These are phyloP conservation scores for Drosophila equinoxialis DNA, from an alignment of 1,140 invertebrate species.

Conservation along the genomic window DNA sequence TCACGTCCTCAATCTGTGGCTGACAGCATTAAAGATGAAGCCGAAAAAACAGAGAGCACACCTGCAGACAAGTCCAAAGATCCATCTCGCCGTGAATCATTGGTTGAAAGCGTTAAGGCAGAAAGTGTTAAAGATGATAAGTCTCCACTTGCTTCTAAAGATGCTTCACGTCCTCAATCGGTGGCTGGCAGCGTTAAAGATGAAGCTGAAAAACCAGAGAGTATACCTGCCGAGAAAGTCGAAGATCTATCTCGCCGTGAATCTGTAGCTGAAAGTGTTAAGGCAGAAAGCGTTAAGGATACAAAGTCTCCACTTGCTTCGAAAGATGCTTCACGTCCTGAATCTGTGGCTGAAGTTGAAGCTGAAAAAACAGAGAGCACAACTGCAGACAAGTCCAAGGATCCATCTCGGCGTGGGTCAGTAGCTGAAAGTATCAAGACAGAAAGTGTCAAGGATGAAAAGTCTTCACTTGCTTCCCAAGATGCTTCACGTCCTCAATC, in stretches of 20 bases:
- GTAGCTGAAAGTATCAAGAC: constrained; percentile 14
- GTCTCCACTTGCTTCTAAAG: constrained; percentile 26
- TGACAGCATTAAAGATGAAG: constrained; percentile 28
- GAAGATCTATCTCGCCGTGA: constrained; percentile 35
- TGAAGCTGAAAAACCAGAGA: constrained; percentile 25
- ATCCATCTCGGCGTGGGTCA: constrained; percentile 8
- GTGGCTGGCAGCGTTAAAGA: constrained; percentile 35
- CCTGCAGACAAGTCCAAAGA: neutral
- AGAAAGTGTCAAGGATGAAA: constrained; percentile 14
- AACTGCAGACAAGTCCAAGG: constrained; percentile 5
- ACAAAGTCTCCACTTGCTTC: constrained; percentile 30
- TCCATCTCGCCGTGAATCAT: constrained; percentile 27
- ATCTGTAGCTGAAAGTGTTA: constrained; percentile 44
- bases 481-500: constrained; percentile 26
- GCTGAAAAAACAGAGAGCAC: neutral
- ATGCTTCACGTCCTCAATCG: constrained; percentile 29
- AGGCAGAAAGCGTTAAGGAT: constrained; percentile 31
- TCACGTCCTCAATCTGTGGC: constrained; percentile 36
- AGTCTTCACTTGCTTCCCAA: constrained; percentile 19
- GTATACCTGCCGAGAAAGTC: neutral
- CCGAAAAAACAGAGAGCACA: constrained; percentile 10
- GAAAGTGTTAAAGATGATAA: constrained; percentile 32
- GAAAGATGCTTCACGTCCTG: constrained; percentile 34
- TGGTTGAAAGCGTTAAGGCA: neutral
- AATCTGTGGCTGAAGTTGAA: constrained; percentile 36